Evolutionary conservation across 2,113 vertebrate species (phyloP), one percentile per base, ranked within the genome.

Genomic region (Paramisgurnus dabryanus): DNA sequence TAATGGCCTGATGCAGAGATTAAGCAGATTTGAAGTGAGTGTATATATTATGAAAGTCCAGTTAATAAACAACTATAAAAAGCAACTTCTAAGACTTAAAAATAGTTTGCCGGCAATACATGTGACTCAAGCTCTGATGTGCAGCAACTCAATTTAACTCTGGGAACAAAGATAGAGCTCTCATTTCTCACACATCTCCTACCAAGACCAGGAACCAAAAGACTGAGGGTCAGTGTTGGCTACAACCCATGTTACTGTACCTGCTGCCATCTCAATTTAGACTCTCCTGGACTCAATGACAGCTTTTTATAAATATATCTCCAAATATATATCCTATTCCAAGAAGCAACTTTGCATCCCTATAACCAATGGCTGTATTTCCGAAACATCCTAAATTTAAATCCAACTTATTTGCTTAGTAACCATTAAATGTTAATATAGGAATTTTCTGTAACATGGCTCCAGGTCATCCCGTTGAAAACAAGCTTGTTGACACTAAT

Each of bases 121-220:
- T n/a, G 40, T 47, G 71, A 12, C 39, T 45, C 60, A 5, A 64
- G 47, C 61, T 39, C 39, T 70, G 77, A 61, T 34, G 67, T 53
- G 7, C n/a, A 71, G 50, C 49, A 15, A 22, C 45, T 55, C 18
- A 41, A 53, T n/a, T 49, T 66, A 72, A 41, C 57, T 47, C n/a
- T 13, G 22, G 41, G 43, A 27, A 78, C 76, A 55, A 18, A 13
- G 11, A 71, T 22, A 40, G 13, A 61, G 27, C 67, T 82, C 80
- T 43, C 6, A 58, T 84, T 86, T 76, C 85, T 43, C 47, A 72
- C 63, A 68, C 64, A 45, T 84, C 49, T 76, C 55, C 4, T 40
- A 50, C 76, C 71, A 6, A 66, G 68, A 40, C 17, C 47, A 40
- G 40, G 22, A 78, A 50, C 17, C 12, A 68, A 75, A 71, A 74